phyloP scores from a whole-genome alignment of 2,797 vertebrate genomes.

The Strix occidentalis region DNA sequence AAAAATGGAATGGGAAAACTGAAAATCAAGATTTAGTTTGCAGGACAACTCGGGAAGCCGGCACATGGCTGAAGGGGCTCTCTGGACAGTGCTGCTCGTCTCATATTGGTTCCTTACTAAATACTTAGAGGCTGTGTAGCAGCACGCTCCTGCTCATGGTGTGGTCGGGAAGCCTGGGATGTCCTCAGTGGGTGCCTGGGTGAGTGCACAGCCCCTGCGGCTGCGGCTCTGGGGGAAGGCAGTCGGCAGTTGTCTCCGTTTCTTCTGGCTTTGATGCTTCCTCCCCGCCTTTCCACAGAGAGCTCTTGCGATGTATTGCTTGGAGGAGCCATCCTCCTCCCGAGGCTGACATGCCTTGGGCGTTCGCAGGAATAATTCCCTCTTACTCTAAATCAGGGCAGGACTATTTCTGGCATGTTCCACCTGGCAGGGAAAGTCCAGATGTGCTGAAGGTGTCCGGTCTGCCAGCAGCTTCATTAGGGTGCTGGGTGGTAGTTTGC shows the following conservation, averaged over 20 bases:
- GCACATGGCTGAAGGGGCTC: fast-evolving
- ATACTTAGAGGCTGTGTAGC: background rate
- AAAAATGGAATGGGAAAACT: background rate
- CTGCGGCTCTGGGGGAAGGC: background rate
- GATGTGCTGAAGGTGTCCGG: background rate
- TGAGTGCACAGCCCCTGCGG: background rate
- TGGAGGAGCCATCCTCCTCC: background rate
- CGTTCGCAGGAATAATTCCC: background rate
- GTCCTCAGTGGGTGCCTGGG: fast-evolving
- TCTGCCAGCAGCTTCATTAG: background rate
- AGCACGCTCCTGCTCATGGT: background rate
- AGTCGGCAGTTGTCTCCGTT: background rate
- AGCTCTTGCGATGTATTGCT: background rate
- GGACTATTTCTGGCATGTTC: fast-evolving
- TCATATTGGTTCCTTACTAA: fast-evolving
- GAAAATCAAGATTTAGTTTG: fast-evolving
- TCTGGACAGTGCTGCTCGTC: background rate
- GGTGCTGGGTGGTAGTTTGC: background rate
- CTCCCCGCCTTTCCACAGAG: background rate
- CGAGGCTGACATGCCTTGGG: fast-evolving
- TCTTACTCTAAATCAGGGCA: fast-evolving
- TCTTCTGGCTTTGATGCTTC: background rate
- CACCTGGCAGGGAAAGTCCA: background rate
- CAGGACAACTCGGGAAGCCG: background rate
- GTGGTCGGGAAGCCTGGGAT: background rate